Percentiles rank a stretch among this genome's conserved stretches.
These are phyloP conservation scores for Drosophila truncata DNA, from an alignment of 1,140 invertebrate genomes.

Conservation along the genomic window DNA sequence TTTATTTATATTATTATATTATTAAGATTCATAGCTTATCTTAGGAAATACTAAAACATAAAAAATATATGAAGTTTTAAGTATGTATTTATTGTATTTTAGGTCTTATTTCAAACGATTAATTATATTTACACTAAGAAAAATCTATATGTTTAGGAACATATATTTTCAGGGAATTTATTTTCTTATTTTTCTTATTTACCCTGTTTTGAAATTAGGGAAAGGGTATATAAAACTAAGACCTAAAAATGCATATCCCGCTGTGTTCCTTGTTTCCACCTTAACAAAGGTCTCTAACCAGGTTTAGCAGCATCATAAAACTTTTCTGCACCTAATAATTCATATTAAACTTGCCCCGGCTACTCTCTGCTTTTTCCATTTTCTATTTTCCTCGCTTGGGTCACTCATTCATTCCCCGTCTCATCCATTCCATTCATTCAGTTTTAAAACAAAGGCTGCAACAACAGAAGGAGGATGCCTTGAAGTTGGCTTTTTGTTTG, in stretches of 20 bases:
- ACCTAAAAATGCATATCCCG: neutral
- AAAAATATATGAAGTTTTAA: too few relatives aligned
- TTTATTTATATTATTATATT: too few relatives aligned
- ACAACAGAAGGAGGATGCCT: slow-evolving; percentile 10
- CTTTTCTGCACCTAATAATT: slow-evolving; percentile 81
- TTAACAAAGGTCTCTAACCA: slow-evolving; percentile 33
- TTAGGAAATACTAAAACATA: too few relatives aligned
- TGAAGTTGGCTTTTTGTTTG: slow-evolving; percentile 29
- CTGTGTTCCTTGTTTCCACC: slow-evolving; percentile 4
- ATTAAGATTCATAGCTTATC: too few relatives aligned
- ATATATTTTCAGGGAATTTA: too few relatives aligned
- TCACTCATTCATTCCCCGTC: slow-evolving; percentile 43
- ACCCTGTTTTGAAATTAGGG: too few relatives aligned
- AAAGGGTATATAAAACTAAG: slow-evolving; percentile 11
- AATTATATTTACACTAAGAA: too few relatives aligned
- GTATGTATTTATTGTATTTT: too few relatives aligned
- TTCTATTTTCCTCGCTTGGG: slow-evolving; percentile 10
- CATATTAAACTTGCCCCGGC: slow-evolving; percentile 73
- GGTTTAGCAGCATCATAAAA: slow-evolving; percentile 59
- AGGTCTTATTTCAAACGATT: too few relatives aligned
- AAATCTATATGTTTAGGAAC: too few relatives aligned
- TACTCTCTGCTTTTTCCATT: slow-evolving; percentile 10
- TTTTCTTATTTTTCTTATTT: too few relatives aligned
- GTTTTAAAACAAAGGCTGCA: slow-evolving; percentile 59
- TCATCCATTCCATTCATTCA: slow-evolving; percentile 58